Conservation (phyloP, 2,113 vertebrate genomes). For the Podarcis raffonei region DNA sequence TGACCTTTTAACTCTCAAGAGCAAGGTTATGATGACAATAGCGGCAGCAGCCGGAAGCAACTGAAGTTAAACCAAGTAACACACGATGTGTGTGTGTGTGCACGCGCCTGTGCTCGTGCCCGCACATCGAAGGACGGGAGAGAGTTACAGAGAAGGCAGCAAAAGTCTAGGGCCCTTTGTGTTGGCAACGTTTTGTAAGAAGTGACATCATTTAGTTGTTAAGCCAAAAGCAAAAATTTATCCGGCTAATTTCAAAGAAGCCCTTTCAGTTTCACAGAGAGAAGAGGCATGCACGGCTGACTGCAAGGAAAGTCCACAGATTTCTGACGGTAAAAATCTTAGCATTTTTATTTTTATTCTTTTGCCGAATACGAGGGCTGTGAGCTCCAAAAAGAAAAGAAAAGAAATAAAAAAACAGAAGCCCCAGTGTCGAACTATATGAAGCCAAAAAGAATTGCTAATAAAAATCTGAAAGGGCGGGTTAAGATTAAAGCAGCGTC, state of each 20-base stretch:
- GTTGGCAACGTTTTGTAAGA: neutral
- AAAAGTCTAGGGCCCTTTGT: neutral
- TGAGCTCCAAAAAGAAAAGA: no score
- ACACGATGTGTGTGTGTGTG: neutral
- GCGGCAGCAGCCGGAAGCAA: neutral
- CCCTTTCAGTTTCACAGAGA: neutral
- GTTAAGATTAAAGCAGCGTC: neutral
- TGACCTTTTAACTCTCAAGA: neutral
- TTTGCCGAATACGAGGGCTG: neutral
- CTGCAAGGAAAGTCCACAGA: no score
- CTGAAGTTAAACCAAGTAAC: no score
- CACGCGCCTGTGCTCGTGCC: neutral
- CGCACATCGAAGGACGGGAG: neutral
- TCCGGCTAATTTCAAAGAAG: neutral
- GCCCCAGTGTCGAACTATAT: neutral
- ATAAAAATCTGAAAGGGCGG: neutral
- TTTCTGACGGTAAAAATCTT: neutral
- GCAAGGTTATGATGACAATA: accelerated
- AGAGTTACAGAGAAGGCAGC: neutral
- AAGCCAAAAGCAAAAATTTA: neutral
- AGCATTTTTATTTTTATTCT: no score
- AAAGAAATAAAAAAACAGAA: no score
- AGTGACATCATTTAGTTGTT: neutral
- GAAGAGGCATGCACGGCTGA: neutral
- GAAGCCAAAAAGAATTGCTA: neutral